phyloP scores from a whole-genome alignment of 2,113 vertebrate species.

The Dendropsophus ebraccatus region DNA sequence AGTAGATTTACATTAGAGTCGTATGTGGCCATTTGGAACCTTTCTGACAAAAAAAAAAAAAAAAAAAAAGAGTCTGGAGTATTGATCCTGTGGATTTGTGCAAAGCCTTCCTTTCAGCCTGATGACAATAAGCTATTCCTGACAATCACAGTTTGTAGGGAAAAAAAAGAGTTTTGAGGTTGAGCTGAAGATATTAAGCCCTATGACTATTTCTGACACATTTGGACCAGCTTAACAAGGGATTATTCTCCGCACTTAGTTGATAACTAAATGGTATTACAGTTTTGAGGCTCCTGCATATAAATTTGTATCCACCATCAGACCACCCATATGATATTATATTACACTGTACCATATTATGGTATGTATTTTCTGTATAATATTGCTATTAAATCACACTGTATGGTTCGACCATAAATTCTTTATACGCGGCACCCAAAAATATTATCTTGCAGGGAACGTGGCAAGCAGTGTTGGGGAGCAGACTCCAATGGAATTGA shows the following conservation, averaged over 20 bases:
- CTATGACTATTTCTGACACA: conserved; percentile 32
- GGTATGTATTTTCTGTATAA: not conserved
- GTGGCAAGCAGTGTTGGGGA: no score
- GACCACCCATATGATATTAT: not conserved
- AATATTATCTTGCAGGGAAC: not conserved
- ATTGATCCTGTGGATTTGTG: conserved; percentile 40
- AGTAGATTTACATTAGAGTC: not conserved
- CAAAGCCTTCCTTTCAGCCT: conserved; percentile 60
- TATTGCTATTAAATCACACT: not conserved
- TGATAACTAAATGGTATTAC: not conserved
- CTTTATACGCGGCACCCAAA: not conserved
- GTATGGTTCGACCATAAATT: not conserved
- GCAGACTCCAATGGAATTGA: no score
- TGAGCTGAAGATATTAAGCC: conserved; percentile 46
- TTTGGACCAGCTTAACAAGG: conserved; percentile 29
- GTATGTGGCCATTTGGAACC: not conserved
- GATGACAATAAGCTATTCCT: conserved; percentile 68
- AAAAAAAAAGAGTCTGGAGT: conserved; percentile 28
- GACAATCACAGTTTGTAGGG: conserved; percentile 68
- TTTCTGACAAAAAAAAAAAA: conserved; percentile 44
- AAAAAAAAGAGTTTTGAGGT: conserved; percentile 60
- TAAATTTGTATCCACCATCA: not conserved
- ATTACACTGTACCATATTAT: not conserved
- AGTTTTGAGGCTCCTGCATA: not conserved
- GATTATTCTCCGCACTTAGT: conserved; percentile 16